Evolutionary conservation across 2,113 vertebrate genomes (phyloP), one percentile per base, ranked within the genome.

Genomic region (Periophthalmus modestus): DNA sequence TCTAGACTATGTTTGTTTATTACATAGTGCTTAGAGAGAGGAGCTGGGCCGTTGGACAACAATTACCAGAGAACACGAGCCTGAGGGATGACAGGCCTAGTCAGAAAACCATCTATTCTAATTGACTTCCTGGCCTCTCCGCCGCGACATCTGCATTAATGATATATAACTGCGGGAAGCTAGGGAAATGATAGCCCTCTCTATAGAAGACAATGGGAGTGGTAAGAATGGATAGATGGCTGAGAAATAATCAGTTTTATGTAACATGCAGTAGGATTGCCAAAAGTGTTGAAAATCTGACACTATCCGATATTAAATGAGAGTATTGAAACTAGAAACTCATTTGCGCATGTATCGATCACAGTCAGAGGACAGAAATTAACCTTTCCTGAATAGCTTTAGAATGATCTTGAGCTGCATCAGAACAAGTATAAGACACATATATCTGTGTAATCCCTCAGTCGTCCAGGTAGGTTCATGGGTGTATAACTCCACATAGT

Each of bases 41-140:
- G 70, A 69, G 73, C 77, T 7, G 66, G 73, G 68, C 86, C 21
- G 3, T 85, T 78, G 73, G 80, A 66, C 81, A 50, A 58, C 82
- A 75, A 73, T 82, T 52, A 3, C 52, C 63, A 24, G 84, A 46
- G 82, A 92, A 92, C 89, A 86, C 55, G 82, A 91, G 88, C 86
- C 82, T 65, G 85, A 88, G 74, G 69, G 87, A 91, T 86, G 86
- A 88, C 84, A 81, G 84, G 68, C 59, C 63, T 69, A 73, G 75
- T 84, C 83, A 73, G 77, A 89, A 89, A 91, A 82, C 79, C 88
- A 92, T 92, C 88, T 79, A 85, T 90, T 91, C 80, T 90, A 92
- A 92, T 92, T 92, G 93, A 92, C 92, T 92, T 92, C 86, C 90
- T 91, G 90, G 79, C 88, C 85, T 82, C 39, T 48, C 75, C 33